phyloP scores from a whole-genome alignment of 2,113 vertebrate genomes.

The Microtus ochrogaster region DNA sequence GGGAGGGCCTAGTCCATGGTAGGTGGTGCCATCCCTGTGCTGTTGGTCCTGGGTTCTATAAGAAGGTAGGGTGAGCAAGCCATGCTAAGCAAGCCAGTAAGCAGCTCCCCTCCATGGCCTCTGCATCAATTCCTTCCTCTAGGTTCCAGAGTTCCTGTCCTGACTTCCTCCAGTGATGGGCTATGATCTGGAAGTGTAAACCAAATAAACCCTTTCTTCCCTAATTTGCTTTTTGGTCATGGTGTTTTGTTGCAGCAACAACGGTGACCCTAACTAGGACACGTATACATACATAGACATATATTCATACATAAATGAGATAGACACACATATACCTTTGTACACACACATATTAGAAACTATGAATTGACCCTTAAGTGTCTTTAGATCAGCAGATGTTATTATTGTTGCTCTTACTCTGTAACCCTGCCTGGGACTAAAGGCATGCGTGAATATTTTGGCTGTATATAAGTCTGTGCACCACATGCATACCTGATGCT shows the following conservation, averaged over 20 bases:
- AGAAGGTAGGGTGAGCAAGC: neutral
- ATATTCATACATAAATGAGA: neutral
- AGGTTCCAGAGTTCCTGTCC: neutral
- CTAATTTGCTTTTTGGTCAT: neutral
- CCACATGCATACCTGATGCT: neutral
- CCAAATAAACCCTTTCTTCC: neutral
- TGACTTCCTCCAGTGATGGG: neutral
- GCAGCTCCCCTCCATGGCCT: neutral
- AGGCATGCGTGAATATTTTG: neutral
- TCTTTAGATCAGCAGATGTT: neutral
- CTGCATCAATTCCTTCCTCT: neutral
- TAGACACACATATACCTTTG: neutral
- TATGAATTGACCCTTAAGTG: neutral
- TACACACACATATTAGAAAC: neutral
- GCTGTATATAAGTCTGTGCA: neutral
- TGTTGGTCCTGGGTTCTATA: neutral
- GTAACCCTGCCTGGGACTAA: neutral
- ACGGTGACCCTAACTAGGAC: neutral
- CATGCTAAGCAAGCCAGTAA: neutral
- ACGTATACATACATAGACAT: neutral
- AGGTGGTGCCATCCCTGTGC: neutral
- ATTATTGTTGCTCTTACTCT: neutral
- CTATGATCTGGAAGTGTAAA: neutral
- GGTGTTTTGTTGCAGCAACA: neutral
- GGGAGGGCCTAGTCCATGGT: neutral